phyloP scores from a whole-genome alignment of 2,113 vertebrate genomes.

The Oostethus manadensis region DNA sequence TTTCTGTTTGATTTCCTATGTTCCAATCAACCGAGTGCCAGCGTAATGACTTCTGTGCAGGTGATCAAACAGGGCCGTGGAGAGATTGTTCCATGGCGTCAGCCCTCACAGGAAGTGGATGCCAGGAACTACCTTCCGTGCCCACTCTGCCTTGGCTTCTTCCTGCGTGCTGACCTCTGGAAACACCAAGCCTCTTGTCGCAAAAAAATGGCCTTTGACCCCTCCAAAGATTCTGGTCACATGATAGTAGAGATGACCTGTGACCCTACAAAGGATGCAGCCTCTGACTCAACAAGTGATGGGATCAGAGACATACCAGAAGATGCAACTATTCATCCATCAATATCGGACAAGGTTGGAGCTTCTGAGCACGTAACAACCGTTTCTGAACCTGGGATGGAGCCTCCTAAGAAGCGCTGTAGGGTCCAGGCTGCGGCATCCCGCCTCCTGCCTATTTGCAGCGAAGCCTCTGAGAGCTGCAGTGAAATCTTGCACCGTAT shows the following conservation, averaged over 20 bases:
- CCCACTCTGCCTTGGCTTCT: slow-evolving; percentile 52
- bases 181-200: slow-evolving; percentile 53
- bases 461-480: slow-evolving; percentile 49
- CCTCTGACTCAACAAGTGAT: neutral
- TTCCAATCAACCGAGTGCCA: neutral
- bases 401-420: slow-evolving; percentile 31
- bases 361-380: neutral
- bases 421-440: slow-evolving; percentile 52
- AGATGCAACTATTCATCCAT: neutral
- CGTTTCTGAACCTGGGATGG: neutral
- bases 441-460: slow-evolving; percentile 47
- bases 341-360: neutral
- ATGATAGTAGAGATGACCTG: neutral
- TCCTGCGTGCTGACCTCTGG: slow-evolving; percentile 51
- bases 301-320: neutral
- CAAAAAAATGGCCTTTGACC: slow-evolving; percentile 36
- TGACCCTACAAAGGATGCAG: neutral
- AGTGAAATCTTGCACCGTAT: slow-evolving; percentile 55
- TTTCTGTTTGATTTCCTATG: neutral
- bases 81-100: slow-evolving; percentile 47
- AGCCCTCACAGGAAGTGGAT: slow-evolving; percentile 48
- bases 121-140: slow-evolving; percentile 50
- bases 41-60: slow-evolving; percentile 15
- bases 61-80: slow-evolving; percentile 46
- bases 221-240: neutral